Base-by-base conservation (phyloP, 2,888 invertebrate genomes). In the Idaea dimidiata region DNA sequence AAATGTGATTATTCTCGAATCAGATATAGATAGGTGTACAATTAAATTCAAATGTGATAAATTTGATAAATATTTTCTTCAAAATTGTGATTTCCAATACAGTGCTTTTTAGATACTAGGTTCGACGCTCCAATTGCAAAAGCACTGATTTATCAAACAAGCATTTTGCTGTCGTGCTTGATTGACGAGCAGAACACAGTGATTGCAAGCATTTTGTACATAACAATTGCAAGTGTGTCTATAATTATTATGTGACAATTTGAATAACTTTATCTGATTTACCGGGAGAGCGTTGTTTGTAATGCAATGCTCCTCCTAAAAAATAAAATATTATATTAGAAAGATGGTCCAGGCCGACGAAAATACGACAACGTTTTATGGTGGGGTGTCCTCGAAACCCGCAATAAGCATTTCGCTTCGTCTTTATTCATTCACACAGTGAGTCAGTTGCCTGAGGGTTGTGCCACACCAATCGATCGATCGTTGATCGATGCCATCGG, bases 241-340 rank as follows among this genome's bases (percentile, higher is more conserved):
- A 57, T 24, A 55, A 54, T 17, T 10, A 53, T 57, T 59, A 53
- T 63, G 68, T 64, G 73, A 68, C 66, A 65, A 62, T 73, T 63
- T 62, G 65, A 61, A 58, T 71, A 70, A 71, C 66, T 65, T 69
- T 69, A 62, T 60, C 14, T n/a, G 59, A 69, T 66, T 81, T 82
- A 82, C 83, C 91, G 75, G 88, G 83, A 66, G 86, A 86, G 64
- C 87, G 86, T 72, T 88, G 91, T 71, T 90, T 89, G 82, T 89
- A 90, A 85, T 88, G 84, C 77, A 91, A 81, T 67, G 87, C 89
- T 77, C 88, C 91, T 85, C 91, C 91, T 91, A 89, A 82, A 91
- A 89, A 78, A 69, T 81, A 81, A 87, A 82, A 77, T 59, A 67
- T 63, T 58, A 32, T n/a, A 67, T 80, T 77, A 78, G 63, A 70